These are phyloP conservation scores for Sturnus vulgaris DNA, from an alignment of 2,113 vertebrate genomes.

Conservation along the genomic window DNA sequence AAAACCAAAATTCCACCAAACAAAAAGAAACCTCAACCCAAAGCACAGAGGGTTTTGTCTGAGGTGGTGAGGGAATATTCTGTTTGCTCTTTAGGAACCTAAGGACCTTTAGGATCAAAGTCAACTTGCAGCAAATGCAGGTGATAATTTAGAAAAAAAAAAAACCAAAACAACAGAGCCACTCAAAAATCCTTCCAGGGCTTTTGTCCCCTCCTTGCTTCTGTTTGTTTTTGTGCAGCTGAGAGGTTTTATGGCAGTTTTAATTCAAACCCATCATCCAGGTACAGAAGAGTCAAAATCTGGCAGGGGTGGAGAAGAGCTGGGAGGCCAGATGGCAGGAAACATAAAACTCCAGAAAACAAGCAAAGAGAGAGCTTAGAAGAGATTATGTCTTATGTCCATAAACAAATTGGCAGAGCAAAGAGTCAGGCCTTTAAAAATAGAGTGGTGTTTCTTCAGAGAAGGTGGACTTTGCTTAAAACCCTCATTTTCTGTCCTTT, in stretches of 20 bases:
- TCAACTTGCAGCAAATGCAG: not conserved
- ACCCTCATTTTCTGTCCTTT: not conserved
- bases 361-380: not conserved
- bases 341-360: not conserved
- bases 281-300: not conserved
- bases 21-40: fast-evolving
- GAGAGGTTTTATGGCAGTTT: not conserved
- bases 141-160: not conserved
- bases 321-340: slow-evolving; percentile 17
- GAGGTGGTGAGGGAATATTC: not conserved
- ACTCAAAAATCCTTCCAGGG: not conserved
- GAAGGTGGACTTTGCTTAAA: not conserved
- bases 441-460: not conserved
- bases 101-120: not conserved
- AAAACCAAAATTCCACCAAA: not conserved
- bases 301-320: not conserved
- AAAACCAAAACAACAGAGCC: not conserved
- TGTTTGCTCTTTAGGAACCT: not conserved
- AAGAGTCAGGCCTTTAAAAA: not conserved
- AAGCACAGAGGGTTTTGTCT: not conserved
- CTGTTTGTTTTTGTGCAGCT: not conserved
- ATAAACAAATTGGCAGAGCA: not conserved
- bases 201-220: not conserved
- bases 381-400: not conserved
- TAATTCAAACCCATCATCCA: not conserved